Evolutionary conservation across 1,140 invertebrate genomes (phyloP), one percentile per base, ranked within the genome.

Genomic region (Bathynomus jamesi): DNA sequence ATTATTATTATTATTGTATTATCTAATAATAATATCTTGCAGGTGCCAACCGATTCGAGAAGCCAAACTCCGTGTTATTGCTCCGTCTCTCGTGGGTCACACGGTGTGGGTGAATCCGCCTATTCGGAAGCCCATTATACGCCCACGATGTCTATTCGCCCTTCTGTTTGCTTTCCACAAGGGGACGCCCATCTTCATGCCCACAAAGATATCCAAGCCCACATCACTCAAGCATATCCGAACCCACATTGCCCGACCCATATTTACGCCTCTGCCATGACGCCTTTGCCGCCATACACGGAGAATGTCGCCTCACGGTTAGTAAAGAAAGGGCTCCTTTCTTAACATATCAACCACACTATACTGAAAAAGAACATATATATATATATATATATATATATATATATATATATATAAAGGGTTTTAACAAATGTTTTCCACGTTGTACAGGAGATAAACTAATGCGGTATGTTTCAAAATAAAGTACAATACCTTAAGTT

Each of bases 61-160:
- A 65, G 63, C 11, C 63, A 25, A 10, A 65, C 63, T 24, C 24
- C 63, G 0, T 65, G 63, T 28, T 65, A 65, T 17, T 65, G 63
- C 29, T 65, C 63, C 4, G 63, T 28, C 27, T 25, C 21, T 3
- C 63, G 63, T 0, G 63, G 40, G 2, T 17, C 21, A 24, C 21
- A 17, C 27, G n/a, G 17, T 17, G 13, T 65, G 10, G 29, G 27
- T 1, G 63, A 65, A 28, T 65, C 63, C 29, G 25, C 63, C 2
- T 65, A 65, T n/a, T 65, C 63, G 17, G 63, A 65, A 30, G 63
- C 63, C 27, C 63, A 65, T 30, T 65, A 65, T 30, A 65, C 63
- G 1, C 63, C 63, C 21, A 65, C 63, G 1, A 28, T 65, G 63
- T 65, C 27, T 0, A 30, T 30, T 17, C 63, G 63, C 0, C 63